Conservation (phyloP, 2,888 invertebrate species). For the Thymelicus sylvestris region DNA sequence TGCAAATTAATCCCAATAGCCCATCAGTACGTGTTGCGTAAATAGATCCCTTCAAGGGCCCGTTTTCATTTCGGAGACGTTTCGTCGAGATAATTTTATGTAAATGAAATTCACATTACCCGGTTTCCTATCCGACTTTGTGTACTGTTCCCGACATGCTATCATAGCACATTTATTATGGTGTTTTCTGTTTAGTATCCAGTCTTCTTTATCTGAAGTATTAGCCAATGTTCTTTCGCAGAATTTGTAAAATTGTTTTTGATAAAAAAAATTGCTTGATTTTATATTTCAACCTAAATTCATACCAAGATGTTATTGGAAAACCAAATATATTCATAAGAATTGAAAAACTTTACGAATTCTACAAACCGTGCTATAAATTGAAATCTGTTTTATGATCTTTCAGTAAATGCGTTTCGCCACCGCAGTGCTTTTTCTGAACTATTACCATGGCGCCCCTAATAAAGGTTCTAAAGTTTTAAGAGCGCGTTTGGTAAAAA, state of each 20-base stretch:
- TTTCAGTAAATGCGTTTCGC: constrained; percentile 58
- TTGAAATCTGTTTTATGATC: constrained; percentile 60
- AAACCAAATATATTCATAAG: constrained; percentile 39
- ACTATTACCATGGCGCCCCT: constrained; percentile 71
- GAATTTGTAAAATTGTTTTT: too few species aligned
- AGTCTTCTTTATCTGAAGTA: constrained; percentile 58
- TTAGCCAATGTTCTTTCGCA: constrained; percentile 37
- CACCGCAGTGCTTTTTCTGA: constrained; percentile 65
- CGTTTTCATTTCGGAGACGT: constrained; percentile 58
- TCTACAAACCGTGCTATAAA: constrained; percentile 55
- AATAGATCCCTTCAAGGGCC: constrained; percentile 62
- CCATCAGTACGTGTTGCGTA: constrained; percentile 66
- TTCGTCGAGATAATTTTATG: constrained; percentile 77
- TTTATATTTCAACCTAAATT: background rate
- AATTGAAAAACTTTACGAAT: constrained; percentile 66
- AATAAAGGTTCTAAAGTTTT: constrained; percentile 78
- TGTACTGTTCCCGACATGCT: constrained; percentile 65
- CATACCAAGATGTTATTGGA: background rate
- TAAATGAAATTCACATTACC: constrained; percentile 80
- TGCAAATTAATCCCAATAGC: constrained; percentile 69
- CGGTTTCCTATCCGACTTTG: constrained; percentile 68
- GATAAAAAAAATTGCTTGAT: background rate
- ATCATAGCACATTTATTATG: constrained; percentile 72
- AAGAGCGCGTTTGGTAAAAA: constrained; percentile 80
- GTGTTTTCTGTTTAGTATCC: constrained; percentile 76